A percentile compares a stretch with the other conserved stretches of the same genome.
These are phyloP conservation scores for Tridacna gigas DNA, from an alignment of 2,888 invertebrate genomes.

Conservation along the genomic window DNA sequence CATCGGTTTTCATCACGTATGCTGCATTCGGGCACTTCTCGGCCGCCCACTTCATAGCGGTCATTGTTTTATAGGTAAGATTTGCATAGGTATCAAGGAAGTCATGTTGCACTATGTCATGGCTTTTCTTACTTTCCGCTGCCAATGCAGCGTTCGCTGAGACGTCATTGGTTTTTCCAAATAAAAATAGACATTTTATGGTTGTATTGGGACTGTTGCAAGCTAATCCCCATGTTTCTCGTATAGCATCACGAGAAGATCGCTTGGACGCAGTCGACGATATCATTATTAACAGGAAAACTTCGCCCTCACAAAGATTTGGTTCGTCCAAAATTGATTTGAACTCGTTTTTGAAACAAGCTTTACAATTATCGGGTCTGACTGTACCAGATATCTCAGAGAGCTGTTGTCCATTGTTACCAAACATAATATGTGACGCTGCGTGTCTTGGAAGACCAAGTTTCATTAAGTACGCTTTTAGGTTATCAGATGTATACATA, in stretches of 20 bases:
- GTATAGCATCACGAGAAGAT: slow-evolving; percentile 62
- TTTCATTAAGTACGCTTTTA: slow-evolving; percentile 15
- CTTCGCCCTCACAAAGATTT: slow-evolving; percentile 54
- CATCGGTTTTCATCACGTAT: slow-evolving; percentile 81
- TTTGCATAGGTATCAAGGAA: slow-evolving; percentile 75
- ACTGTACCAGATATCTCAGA: slow-evolving; percentile 10
- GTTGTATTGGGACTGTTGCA: slow-evolving; percentile 52
- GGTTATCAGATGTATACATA: background rate
- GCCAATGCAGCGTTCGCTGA: slow-evolving; percentile 37
- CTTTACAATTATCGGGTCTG: slow-evolving; percentile 60
- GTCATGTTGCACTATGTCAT: slow-evolving; percentile 71
- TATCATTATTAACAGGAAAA: slow-evolving; percentile 68
- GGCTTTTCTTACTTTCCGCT: slow-evolving; percentile 60
- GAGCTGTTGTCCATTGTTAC: background rate
- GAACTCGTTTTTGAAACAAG: slow-evolving; percentile 69
- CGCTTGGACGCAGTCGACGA: slow-evolving; percentile 61
- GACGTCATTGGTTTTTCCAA: slow-evolving; percentile 52
- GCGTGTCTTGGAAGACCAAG: slow-evolving; percentile 8
- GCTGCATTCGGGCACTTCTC: slow-evolving; percentile 65
- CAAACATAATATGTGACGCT: background rate
- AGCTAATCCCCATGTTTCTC: slow-evolving; percentile 71
- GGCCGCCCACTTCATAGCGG: slow-evolving; percentile 68
- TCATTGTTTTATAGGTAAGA: slow-evolving; percentile 75
- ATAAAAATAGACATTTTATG: slow-evolving; percentile 66
- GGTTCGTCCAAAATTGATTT: slow-evolving; percentile 54